A percentile compares a stretch with the other conserved stretches of the same genome.
These are phyloP conservation scores for Aix galericulata DNA, from an alignment of 2,113 vertebrate species.

Conservation along the genomic window DNA sequence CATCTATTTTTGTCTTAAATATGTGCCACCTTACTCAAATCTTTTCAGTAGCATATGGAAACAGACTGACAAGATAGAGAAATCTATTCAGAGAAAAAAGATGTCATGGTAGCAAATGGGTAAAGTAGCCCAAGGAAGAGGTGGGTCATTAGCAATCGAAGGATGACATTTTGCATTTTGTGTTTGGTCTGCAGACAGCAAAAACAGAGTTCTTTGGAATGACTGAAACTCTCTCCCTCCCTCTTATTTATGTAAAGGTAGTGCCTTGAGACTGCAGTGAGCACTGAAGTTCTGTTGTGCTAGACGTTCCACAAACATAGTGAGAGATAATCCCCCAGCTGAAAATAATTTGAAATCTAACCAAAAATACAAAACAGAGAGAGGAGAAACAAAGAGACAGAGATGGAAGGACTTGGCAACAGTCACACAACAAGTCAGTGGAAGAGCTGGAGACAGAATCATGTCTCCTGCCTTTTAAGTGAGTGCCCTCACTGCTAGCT, in stretches of 20 bases:
- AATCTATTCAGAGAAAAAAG: background rate
- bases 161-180: background rate
- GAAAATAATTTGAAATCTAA: conserved; percentile 52
- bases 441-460: background rate
- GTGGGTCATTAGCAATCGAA: background rate
- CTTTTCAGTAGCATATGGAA: background rate
- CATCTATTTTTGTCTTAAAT: background rate
- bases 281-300: background rate
- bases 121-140: background rate
- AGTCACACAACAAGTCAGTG: background rate
- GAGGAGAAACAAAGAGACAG: conserved; percentile 6
- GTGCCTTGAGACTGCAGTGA: conserved; percentile 1
- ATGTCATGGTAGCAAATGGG: background rate
- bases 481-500: background rate
- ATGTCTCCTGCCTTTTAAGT: background rate
- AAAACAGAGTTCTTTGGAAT: conserved; percentile 33
- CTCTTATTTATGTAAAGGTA: conserved; percentile 49
- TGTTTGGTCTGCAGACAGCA: background rate
- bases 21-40: background rate
- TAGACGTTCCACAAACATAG: conserved; percentile 53
- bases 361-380: conserved; percentile 35
- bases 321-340: conserved; percentile 33
- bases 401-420: conserved; percentile 11
- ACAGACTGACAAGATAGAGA: background rate
- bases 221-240: background rate